A percentile compares a stretch with the other conserved stretches of the same genome.
Conservation (phyloP, 2,113 vertebrate species). For the Poeciliopsis prolifica region DNA sequence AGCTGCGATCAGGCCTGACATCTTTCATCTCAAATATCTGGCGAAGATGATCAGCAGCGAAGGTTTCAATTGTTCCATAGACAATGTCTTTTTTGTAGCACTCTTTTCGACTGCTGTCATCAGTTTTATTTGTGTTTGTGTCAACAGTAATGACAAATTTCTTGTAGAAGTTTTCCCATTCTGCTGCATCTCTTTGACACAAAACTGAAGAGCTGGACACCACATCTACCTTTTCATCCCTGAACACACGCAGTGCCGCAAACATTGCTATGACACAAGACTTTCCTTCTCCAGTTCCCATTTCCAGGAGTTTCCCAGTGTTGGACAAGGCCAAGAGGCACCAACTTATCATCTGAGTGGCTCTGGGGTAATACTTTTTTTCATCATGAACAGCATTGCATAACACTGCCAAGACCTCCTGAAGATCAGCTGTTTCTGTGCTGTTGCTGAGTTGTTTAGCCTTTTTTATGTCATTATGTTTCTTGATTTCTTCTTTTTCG, state of each 20-base stretch:
- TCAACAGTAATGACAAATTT: constrained; percentile 27
- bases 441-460: neutral
- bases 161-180: neutral
- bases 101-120: neutral
- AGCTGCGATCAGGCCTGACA: constrained; percentile 34
- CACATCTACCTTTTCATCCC: constrained; percentile 40
- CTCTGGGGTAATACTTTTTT: constrained; percentile 1
- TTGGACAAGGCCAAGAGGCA: constrained; percentile 28
- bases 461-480: constrained; percentile 6
- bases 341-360: constrained; percentile 37
- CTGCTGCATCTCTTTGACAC: constrained; percentile 40
- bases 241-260: constrained; percentile 21
- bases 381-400: constrained; percentile 22
- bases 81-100: constrained; percentile 41
- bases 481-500: constrained; percentile 14
- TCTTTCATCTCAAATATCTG: constrained; percentile 45
- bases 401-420: constrained; percentile 11
- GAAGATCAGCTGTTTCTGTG: constrained; percentile 1
- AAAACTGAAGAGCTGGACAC: constrained; percentile 26
- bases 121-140: constrained; percentile 33
- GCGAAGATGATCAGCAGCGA: constrained; percentile 36
- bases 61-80: constrained; percentile 41
- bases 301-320: constrained; percentile 37
- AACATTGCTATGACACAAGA: constrained; percentile 50
- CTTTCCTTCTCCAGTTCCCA: constrained; percentile 47